Evolutionary conservation across 2,113 vertebrate genomes (phyloP).

Genomic region (Hemiprocne comata): DNA sequence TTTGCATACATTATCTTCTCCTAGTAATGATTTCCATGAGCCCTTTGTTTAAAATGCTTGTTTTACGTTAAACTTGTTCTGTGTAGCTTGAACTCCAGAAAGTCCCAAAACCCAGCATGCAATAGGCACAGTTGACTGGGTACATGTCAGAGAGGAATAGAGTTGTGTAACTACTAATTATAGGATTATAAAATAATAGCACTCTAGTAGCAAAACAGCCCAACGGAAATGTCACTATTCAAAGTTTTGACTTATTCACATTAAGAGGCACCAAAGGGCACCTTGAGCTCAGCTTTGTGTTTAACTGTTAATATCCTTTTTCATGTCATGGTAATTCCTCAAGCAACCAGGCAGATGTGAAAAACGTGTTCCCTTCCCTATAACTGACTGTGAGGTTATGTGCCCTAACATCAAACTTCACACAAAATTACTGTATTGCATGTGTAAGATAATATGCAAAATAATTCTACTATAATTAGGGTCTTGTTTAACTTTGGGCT

Average conservation of each 20-base stretch:
- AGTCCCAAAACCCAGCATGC: not conserved
- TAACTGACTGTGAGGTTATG: not conserved
- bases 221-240: not conserved
- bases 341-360: not conserved
- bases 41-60: not conserved
- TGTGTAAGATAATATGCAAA: not conserved
- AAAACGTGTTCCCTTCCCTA: not conserved
- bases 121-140: not conserved
- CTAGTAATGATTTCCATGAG: fast-evolving
- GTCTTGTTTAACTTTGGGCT: not conserved
- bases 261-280: not conserved
- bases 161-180: not conserved
- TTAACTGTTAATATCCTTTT: constrained; percentile 18
- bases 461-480: not conserved
- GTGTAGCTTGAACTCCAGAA: not conserved
- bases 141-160: not conserved
- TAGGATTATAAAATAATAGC: constrained; percentile 18
- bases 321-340: not conserved
- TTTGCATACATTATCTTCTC: not conserved
- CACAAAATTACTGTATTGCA: not conserved
- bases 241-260: not conserved
- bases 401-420: not conserved
- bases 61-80: not conserved
- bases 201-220: not conserved
- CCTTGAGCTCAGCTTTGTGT: not conserved